Percentiles rank a stretch among this genome's conserved stretches.
These are phyloP conservation scores for Anodontia alba DNA, from an alignment of 2,888 invertebrate species.

Conservation along the genomic window DNA sequence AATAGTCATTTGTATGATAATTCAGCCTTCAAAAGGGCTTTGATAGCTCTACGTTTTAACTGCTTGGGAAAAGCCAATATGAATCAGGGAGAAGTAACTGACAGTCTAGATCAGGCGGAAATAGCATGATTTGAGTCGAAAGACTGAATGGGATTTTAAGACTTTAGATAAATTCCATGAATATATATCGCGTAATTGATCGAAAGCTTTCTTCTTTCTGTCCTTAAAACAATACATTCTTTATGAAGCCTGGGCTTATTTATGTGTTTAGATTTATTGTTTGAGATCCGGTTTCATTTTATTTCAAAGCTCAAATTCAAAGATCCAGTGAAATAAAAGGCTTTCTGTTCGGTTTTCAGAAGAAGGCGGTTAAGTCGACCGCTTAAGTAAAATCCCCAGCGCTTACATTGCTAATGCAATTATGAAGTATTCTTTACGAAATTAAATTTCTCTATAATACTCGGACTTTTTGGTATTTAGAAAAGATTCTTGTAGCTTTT, in stretches of 20 bases:
- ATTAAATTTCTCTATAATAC: conserved; percentile 69
- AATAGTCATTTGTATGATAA: conserved; percentile 67
- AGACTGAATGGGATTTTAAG: conserved; percentile 42
- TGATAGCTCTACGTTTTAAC: conserved; percentile 10
- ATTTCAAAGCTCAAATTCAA: conserved; percentile 46
- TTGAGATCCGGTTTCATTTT: conserved; percentile 54
- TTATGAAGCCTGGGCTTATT: conserved; percentile 43
- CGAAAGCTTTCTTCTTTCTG: conserved; percentile 46
- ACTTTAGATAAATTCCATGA: conserved; percentile 58
- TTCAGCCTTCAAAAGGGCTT: conserved; percentile 25
- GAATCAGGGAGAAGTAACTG: conserved; percentile 46
- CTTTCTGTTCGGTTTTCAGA: conserved; percentile 31
- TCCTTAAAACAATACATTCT: conserved; percentile 54
- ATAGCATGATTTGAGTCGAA: conserved; percentile 49
- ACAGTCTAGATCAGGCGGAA: conserved; percentile 58
- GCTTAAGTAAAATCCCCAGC: conserved; percentile 54
- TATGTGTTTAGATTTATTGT: conserved; percentile 54
- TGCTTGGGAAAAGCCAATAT: conserved; percentile 50
- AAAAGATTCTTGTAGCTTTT: conserved; percentile 60
- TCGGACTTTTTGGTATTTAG: conserved; percentile 64
- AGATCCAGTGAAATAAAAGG: conserved; percentile 52
- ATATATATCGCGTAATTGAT: conserved; percentile 64
- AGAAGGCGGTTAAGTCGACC: conserved; percentile 44
- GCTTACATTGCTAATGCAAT: conserved; percentile 62
- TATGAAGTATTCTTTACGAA: conserved; percentile 65